Evolutionary conservation across 2,797 vertebrate species (phyloP).

Genomic region (Mormyrus proboscirostris): DNA sequence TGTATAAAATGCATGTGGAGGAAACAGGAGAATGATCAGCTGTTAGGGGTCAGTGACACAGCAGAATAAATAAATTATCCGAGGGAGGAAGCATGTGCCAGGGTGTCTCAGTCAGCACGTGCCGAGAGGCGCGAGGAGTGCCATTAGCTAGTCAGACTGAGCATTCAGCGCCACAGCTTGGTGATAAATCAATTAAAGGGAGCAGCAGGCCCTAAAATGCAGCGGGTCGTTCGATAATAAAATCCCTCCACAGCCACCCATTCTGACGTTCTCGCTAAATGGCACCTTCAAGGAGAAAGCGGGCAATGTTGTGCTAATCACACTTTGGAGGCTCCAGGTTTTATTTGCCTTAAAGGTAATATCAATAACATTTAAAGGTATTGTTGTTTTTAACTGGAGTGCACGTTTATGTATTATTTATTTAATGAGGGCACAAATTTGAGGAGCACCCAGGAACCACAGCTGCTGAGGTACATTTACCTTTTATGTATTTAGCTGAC

Average conservation of each 20-base stretch:
- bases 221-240: slow-evolving; percentile 15
- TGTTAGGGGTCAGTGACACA: not conserved
- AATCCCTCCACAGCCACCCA: not conserved
- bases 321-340: not conserved
- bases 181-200: slow-evolving; percentile 32
- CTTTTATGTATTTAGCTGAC: not conserved
- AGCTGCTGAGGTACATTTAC: not conserved
- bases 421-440: not conserved
- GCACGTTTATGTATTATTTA: not conserved
- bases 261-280: not conserved
- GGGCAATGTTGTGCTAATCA: not conserved
- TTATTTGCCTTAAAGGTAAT: not conserved
- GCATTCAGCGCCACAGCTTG: not conserved
- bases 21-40: slow-evolving; percentile 21
- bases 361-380: not conserved
- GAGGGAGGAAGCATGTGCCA: not conserved
- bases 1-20: slow-evolving; percentile 28
- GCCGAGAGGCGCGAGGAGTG: not conserved
- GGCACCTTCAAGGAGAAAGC: not conserved
- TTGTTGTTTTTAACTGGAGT: not conserved
- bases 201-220: slow-evolving; percentile 12
- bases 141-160: slow-evolving; percentile 21
- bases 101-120: not conserved
- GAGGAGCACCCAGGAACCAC: not conserved
- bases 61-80: not conserved